phyloP scores from a whole-genome alignment of 2,888 invertebrate species.

The Theretra japonica region DNA sequence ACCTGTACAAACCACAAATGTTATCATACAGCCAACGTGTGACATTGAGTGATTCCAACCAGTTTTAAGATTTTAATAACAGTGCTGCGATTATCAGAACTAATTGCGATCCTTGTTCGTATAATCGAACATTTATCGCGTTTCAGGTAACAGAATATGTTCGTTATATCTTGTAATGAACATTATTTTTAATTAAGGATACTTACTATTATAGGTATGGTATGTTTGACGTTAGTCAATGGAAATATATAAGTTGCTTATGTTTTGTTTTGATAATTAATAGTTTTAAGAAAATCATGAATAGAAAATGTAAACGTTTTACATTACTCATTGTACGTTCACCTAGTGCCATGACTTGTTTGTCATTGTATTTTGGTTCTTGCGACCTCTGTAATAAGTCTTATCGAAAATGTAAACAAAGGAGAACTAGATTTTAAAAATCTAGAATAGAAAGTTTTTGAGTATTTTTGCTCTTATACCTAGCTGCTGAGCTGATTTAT shows the following conservation, averaged over 20 bases:
- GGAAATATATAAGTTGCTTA: not conserved
- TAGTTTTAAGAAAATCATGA: not conserved
- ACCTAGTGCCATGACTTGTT: not conserved
- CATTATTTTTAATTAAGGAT: too few species aligned
- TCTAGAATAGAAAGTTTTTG: not conserved
- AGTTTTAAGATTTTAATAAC: slow-evolving; percentile 11
- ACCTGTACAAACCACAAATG: not conserved
- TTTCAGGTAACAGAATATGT: not conserved
- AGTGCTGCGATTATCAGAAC: not conserved
- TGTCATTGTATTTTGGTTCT: not conserved
- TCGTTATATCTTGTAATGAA: too few species aligned
- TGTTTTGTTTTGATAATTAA: not conserved
- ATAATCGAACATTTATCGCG: not conserved
- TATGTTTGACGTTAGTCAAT: not conserved
- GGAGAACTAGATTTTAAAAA: not conserved
- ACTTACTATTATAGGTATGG: not conserved
- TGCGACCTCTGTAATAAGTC: not conserved
- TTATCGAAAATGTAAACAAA: not conserved
- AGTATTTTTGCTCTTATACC: not conserved
- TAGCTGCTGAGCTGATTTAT: too few species aligned
- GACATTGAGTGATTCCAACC: not conserved
- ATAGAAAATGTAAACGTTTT: not conserved
- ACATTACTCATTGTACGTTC: not conserved
- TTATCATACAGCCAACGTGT: not conserved
- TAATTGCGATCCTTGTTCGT: not conserved